phyloP scores from a whole-genome alignment of 2,113 vertebrate species.

The Pyxicephalus adspersus region DNA sequence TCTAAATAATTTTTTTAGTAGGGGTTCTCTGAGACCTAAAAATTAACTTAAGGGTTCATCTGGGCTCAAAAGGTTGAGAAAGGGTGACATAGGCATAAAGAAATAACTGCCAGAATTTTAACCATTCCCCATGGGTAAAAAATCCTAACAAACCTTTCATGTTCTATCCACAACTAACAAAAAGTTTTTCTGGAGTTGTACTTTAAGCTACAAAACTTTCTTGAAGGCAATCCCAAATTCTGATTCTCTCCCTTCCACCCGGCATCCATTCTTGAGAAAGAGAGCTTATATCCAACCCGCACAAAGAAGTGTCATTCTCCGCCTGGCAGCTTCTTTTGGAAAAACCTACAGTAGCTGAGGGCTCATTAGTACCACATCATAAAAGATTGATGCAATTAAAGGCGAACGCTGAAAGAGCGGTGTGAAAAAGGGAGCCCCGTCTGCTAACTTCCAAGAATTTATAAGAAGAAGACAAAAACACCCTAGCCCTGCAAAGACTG shows the following conservation, averaged over 20 bases:
- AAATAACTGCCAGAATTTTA: too few species aligned
- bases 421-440: slow-evolving; percentile 73
- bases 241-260: slow-evolving; percentile 58
- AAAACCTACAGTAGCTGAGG: slow-evolving; percentile 68
- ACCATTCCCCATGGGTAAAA: too few species aligned
- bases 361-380: slow-evolving; percentile 79
- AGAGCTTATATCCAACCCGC: slow-evolving; percentile 77
- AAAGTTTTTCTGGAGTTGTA: too few species aligned
- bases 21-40: too few species aligned
- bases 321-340: slow-evolving; percentile 69
- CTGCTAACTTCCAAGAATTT: slow-evolving; percentile 67
- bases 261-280: slow-evolving; percentile 58
- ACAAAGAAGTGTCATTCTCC: slow-evolving; percentile 72
- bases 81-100: too few species aligned
- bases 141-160: too few species aligned
- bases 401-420: slow-evolving; percentile 70
- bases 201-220: too few species aligned
- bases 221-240: too few species aligned
- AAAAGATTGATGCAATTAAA: slow-evolving; percentile 76
- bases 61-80: too few species aligned
- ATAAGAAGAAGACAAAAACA: slow-evolving; percentile 7
- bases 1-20: too few species aligned
- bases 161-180: too few species aligned
- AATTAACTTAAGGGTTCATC: too few species aligned
- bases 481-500: slow-evolving; percentile 63